A percentile compares a stretch with the other conserved stretches of the same genome.
Conservation (phyloP, 2,888 invertebrate genomes). For the Oxytorus armatus region DNA sequence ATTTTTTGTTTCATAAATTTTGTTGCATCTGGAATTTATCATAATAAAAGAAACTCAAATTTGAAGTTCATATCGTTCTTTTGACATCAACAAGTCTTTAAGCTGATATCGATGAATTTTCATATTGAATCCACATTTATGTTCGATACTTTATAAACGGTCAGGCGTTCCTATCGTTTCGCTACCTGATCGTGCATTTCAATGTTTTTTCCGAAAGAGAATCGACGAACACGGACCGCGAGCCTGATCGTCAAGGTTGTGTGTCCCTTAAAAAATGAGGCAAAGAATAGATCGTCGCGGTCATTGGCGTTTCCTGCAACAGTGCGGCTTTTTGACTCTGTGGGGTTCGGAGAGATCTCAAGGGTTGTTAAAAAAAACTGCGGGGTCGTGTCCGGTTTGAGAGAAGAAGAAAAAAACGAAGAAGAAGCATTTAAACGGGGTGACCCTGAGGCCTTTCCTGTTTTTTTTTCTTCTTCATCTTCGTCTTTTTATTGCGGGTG, state of each 20-base stretch:
- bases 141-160: not conserved
- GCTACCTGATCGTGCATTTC: slow-evolving; percentile 27
- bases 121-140: not conserved
- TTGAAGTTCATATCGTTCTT: not conserved
- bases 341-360: slow-evolving; percentile 75
- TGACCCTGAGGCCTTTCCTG: slow-evolving; percentile 61
- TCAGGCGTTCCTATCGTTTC: not conserved
- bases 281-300: slow-evolving; percentile 72
- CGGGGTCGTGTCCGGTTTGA: slow-evolving; percentile 65
- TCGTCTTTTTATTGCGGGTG: slow-evolving; percentile 64
- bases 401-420: slow-evolving; percentile 73
- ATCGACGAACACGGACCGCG: slow-evolving; percentile 21
- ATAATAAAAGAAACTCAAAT: not conserved
- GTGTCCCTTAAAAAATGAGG: slow-evolving; percentile 65
- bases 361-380: slow-evolving; percentile 81
- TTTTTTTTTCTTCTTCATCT: slow-evolving; percentile 49
- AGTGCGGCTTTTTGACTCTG: slow-evolving; percentile 79
- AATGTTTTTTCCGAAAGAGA: slow-evolving; percentile 18
- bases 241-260: slow-evolving; percentile 51
- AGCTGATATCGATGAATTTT: not conserved
- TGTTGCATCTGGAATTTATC: too few species aligned
- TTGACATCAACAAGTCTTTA: not conserved
- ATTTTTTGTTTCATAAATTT: too few species aligned
- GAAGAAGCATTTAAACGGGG: slow-evolving; percentile 53
- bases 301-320: slow-evolving; percentile 81